Percentiles rank a stretch among this genome's conserved stretches.
phyloP scores from a whole-genome alignment of 2,797 vertebrate species.

The Pangasius krempfi region DNA sequence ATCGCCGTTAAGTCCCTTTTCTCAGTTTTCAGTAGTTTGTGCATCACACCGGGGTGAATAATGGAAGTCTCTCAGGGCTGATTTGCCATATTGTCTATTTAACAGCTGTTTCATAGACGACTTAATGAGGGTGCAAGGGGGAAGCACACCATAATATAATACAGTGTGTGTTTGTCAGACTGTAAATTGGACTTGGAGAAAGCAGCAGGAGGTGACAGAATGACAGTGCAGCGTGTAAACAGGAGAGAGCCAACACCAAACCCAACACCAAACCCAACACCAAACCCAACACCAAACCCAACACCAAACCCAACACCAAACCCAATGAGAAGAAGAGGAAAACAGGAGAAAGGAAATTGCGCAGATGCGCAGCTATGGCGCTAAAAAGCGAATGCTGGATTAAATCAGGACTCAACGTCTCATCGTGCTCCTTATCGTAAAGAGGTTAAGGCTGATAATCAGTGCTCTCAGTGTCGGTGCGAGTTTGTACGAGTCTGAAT shows the following conservation, averaged over 20 bases:
- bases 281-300: too few relatives aligned
- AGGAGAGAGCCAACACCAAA: neutral
- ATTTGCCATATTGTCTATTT: neutral
- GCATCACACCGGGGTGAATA: neutral
- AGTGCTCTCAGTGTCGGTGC: neutral
- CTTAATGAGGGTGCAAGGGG: neutral
- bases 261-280: neutral
- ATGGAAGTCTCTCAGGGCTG: neutral
- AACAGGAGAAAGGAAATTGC: neutral
- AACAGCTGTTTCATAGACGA: neutral
- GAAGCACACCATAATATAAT: too few relatives aligned
- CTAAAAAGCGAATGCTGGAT: neutral
- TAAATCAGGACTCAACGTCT: neutral
- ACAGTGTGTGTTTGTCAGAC: too few relatives aligned
- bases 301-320: too few relatives aligned
- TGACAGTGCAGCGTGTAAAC: neutral
- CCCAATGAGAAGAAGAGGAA: neutral
- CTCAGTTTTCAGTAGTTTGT: neutral
- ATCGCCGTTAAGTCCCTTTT: too few relatives aligned
- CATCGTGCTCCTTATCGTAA: neutral
- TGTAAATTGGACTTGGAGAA: too few relatives aligned
- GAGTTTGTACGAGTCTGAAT: neutral
- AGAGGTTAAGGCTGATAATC: neutral
- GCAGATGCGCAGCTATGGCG: neutral
- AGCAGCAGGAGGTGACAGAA: neutral